phyloP scores from a whole-genome alignment of 2,797 vertebrate species.

The Ceryle rudis region DNA sequence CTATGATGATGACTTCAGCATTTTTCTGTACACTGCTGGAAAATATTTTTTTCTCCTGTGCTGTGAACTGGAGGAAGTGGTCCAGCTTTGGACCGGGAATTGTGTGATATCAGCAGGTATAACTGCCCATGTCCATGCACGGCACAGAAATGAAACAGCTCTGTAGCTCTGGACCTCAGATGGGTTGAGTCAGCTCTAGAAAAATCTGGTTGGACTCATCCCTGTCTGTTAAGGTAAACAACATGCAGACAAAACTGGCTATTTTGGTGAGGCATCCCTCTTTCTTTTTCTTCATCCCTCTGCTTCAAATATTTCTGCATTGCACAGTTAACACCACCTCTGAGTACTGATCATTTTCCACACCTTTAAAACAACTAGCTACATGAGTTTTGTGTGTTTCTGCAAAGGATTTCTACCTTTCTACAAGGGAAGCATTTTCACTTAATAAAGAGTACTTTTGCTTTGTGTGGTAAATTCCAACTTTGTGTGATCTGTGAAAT shows the following conservation, averaged over 20 bases:
- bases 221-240: background rate
- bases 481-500: background rate
- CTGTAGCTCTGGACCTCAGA: rapidly evolving
- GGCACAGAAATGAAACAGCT: background rate
- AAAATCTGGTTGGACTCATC: background rate
- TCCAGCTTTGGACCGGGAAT: background rate
- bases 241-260: background rate
- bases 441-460: background rate
- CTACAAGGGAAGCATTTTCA: background rate
- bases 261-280: background rate
- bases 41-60: rapidly evolving
- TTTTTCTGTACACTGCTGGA: background rate
- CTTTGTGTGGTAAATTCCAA: background rate
- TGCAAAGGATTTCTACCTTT: background rate
- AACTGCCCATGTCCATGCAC: no score
- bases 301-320: background rate
- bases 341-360: background rate
- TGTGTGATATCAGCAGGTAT: background rate
- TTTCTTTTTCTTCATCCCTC: background rate
- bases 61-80: background rate
- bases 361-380: background rate
- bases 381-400: background rate
- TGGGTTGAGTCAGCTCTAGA: background rate
- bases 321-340: background rate
- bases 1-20: background rate